These are phyloP conservation scores for Epirrhoe alternata DNA, from an alignment of 2,888 invertebrate genomes.

Conservation along the genomic window DNA sequence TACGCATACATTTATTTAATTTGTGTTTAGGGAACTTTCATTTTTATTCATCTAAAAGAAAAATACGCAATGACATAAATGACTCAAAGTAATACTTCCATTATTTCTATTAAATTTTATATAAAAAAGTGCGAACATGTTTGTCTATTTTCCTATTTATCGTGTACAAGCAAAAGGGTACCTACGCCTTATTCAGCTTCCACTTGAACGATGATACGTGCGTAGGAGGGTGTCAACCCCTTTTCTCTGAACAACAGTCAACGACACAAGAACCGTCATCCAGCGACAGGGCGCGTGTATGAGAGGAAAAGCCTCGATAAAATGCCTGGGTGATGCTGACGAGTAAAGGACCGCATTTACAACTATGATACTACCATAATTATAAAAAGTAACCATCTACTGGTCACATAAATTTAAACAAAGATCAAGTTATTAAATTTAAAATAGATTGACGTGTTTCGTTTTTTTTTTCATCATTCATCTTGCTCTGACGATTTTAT, in stretches of 20 bases:
- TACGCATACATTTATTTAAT: conserved; percentile 10
- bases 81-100: neutral
- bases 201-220: conserved; percentile 73
- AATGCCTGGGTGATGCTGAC: conserved; percentile 42
- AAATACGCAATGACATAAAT: neutral
- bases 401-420: too few species aligned
- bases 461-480: too few species aligned
- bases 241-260: conserved; percentile 71
- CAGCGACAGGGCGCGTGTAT: conserved; percentile 56
- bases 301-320: conserved; percentile 53
- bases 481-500: too few species aligned
- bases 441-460: too few species aligned
- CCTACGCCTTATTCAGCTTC: conserved; percentile 64
- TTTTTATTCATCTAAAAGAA: conserved; percentile 11
- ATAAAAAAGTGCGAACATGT: neutral
- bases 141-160: conserved; percentile 29
- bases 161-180: conserved; percentile 38
- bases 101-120: neutral
- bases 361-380: neutral
- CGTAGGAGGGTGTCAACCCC: conserved; percentile 80
- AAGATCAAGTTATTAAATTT: too few species aligned
- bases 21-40: conserved; percentile 10
- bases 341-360: conserved; percentile 1
- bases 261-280: conserved; percentile 66
- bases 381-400: too few species aligned